phyloP scores from a whole-genome alignment of 1,140 invertebrate species.

The Whitmania pigra region DNA sequence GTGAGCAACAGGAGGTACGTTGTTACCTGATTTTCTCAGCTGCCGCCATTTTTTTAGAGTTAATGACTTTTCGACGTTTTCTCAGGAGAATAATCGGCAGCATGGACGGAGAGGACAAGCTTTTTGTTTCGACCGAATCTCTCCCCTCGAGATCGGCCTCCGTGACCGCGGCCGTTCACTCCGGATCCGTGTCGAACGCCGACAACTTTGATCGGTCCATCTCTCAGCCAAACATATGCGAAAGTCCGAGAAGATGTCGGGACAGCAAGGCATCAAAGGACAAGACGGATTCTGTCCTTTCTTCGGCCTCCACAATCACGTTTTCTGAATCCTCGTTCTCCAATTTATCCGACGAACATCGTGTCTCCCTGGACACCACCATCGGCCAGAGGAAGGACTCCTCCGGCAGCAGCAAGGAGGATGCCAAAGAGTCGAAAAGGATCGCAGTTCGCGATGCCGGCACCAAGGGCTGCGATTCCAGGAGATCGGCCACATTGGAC shows the following conservation, averaged over 20 bases:
- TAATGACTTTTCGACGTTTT: no score
- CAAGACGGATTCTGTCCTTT: neutral
- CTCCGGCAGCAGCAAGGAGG: neutral
- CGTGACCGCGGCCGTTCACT: neutral
- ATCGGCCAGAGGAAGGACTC: neutral
- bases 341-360: neutral
- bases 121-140: slow-evolving; percentile 13
- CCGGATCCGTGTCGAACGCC: neutral
- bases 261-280: neutral
- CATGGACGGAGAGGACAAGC: slow-evolving; percentile 10
- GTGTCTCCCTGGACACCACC: neutral
- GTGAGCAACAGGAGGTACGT: slow-evolving; percentile 8
- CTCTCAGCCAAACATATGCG: slow-evolving; percentile 17
- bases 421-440: no score
- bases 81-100: neutral
- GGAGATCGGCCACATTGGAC: no score
- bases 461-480: no score
- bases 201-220: slow-evolving; percentile 10
- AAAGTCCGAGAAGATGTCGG: neutral
- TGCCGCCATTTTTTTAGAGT: no score
- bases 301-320: neutral
- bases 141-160: neutral
- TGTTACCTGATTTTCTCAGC: neutral
- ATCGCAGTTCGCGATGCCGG: no score
- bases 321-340: neutral